Base-by-base conservation (phyloP, 2,888 invertebrate genomes). In the Chrysolina haemoptera region DNA sequence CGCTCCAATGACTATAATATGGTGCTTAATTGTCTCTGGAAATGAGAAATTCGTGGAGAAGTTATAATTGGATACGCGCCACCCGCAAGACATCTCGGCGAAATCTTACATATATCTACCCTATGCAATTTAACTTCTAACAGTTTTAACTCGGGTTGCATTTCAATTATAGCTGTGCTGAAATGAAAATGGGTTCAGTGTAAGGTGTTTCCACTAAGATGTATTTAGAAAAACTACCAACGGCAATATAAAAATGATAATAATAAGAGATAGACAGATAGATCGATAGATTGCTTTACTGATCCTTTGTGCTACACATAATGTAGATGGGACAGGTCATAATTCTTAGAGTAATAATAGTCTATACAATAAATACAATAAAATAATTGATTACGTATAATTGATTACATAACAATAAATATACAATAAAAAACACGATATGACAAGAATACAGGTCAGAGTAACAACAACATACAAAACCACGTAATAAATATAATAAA, bases 41-140 rank as follows among this genome's bases (percentile, higher is more conserved):
- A 89, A 89, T 89, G 89, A 89, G 89, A 89, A 89, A 89, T 89
- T 89, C 89, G 89, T 87, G 88, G 88, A 87, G 88, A 89, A 89
- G 88, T 89, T 89, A 89, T 89, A 89, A 89, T 89, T 89, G 89
- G 89, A 89, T 89, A 88, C 88, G 88, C 87, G 86, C 82, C 83
- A 81, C 82, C 82, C 83, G 77, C 68, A 76, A 78, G 78, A 80
- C 79, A 81, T 82, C 83, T 83, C 81, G 79, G 77, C 78, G 80
- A 80, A 82, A 77, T 81, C 81, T 81, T 80, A 79, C 79, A 82
- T 77, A 78, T 77, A 71, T 78, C 74, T 68, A 75, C 78, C 72
- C 74, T 71, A 76, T 78, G 76, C 78, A 78, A 78, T 78, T 78
- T 78, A 78, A 74, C 76, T 78, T 72, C 63, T 50, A 64, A 35